These are phyloP conservation scores for Atopsyche davidsoni DNA, from an alignment of 1,140 invertebrate genomes.

Conservation along the genomic window DNA sequence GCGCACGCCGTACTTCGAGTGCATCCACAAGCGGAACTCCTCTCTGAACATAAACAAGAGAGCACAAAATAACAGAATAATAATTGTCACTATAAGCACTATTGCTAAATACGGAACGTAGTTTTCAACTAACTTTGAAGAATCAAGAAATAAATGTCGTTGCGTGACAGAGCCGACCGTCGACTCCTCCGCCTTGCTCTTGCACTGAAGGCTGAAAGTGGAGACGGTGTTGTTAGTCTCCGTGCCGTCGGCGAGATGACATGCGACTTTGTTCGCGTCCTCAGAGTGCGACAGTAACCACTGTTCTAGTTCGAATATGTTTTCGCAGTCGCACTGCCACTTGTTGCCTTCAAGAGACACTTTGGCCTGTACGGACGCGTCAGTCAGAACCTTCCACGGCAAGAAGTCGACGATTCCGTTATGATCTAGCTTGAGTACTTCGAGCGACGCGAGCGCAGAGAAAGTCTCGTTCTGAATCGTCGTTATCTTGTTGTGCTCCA, in stretches of 20 bases:
- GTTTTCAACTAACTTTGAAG: conserved; percentile 48
- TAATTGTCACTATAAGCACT: conserved; percentile 65
- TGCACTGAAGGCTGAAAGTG: conserved; percentile 42
- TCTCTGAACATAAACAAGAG: conserved; percentile 78
- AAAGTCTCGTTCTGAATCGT: conserved; percentile 75
- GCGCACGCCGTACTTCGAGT: conserved; percentile 80
- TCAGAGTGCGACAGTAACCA: conserved; percentile 53
- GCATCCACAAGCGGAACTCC: conserved; percentile 81
- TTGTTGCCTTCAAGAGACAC: conserved; percentile 62
- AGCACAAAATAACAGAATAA: conserved; percentile 67
- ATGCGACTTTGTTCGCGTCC: conserved; percentile 45
- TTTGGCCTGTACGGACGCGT: conserved; percentile 51
- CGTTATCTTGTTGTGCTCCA: conserved; percentile 70
- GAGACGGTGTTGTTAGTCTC: conserved; percentile 46
- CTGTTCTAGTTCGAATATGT: conserved; percentile 55
- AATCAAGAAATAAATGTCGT: conserved; percentile 48
- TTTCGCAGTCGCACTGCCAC: conserved; percentile 68
- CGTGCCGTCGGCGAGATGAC: conserved; percentile 42
- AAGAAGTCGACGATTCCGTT: conserved; percentile 73
- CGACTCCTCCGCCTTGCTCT: conserved; percentile 39
- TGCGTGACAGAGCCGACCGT: conserved; percentile 48
- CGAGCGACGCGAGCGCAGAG: conserved; percentile 61
- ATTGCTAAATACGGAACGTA: conserved; percentile 79
- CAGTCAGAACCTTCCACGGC: conserved; percentile 58
- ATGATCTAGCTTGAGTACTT: conserved; percentile 72